Evolutionary conservation across 2,113 vertebrate species (phyloP).

Genomic region (Dipodomys ordii): DNA sequence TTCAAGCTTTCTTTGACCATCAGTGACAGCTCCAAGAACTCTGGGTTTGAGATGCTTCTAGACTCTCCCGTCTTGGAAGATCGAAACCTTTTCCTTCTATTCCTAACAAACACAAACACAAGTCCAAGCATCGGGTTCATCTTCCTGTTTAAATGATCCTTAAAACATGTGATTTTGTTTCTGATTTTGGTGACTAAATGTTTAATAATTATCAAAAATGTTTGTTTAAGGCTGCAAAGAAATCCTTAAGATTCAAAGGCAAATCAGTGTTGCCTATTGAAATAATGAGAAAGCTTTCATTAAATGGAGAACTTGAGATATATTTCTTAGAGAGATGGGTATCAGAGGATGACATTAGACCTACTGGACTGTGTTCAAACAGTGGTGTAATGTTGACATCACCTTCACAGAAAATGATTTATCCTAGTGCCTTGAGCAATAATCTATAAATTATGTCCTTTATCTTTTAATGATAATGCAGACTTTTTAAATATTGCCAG

Average conservation of each 20-base stretch:
- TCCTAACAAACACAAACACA: neutral
- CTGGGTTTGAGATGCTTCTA: neutral
- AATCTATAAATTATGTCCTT: conserved; percentile 59
- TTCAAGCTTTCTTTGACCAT: neutral
- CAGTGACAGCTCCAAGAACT: neutral
- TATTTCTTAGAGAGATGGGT: conserved; percentile 45
- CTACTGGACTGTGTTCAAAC: conserved; percentile 61
- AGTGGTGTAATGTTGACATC: conserved; percentile 61
- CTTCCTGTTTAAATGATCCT: neutral
- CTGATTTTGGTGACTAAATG: neutral
- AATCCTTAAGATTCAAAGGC: neutral
- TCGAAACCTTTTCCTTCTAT: neutral
- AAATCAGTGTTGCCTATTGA: neutral
- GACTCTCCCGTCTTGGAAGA: neutral
- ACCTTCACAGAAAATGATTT: conserved; percentile 66
- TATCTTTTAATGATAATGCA: conserved; percentile 48
- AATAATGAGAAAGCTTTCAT: neutral
- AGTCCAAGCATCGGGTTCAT: neutral
- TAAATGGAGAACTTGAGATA: conserved; percentile 69
- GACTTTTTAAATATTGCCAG: conserved; percentile 69
- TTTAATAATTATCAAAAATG: neutral
- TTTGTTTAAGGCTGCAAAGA: neutral
- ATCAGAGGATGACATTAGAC: conserved; percentile 54
- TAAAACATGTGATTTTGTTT: neutral
- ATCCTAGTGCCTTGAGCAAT: conserved; percentile 66